Conservation (phyloP, 92 coral and sea anemone species). For the Chrysogorgia sp. region DNA sequence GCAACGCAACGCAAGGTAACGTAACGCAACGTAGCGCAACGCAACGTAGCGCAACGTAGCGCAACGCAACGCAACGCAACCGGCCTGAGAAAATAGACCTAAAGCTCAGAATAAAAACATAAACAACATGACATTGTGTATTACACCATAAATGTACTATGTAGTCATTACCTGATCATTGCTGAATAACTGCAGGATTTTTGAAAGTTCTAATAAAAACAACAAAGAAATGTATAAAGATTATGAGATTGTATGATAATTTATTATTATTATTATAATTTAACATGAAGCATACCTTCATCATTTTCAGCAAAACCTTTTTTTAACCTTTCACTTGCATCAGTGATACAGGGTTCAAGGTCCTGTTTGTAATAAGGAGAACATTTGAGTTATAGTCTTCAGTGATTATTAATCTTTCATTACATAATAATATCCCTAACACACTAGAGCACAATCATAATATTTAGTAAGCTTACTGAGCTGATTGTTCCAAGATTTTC, state of each 20-base stretch:
- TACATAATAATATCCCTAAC: background rate
- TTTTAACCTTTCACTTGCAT: conserved; percentile 82
- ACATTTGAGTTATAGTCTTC: background rate
- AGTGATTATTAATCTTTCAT: background rate
- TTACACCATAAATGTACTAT: conserved; percentile 17
- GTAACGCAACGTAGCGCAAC: background rate
- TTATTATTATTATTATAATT: no score
- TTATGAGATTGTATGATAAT: no score
- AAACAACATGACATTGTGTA: no score
- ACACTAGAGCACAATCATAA: no score
- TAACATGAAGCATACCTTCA: conserved; percentile 57
- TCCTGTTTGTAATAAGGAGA: conserved; percentile 53
- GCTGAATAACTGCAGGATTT: conserved; percentile 61
- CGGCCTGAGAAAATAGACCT: background rate
- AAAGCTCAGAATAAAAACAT: background rate
- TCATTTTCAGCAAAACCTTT: conserved; percentile 80
- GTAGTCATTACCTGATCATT: conserved; percentile 69
- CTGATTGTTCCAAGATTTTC: conserved; percentile 93
- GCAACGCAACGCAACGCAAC: conserved; percentile 5
- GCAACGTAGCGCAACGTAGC: background rate
- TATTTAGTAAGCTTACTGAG: conserved; percentile 69
- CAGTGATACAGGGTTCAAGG: conserved; percentile 89
- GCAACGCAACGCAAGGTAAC: background rate
- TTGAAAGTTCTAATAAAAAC: conserved; percentile 71
- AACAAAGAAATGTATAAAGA: background rate